Base-by-base conservation (phyloP, 2,888 invertebrate species). In the Diarsia rubi region DNA sequence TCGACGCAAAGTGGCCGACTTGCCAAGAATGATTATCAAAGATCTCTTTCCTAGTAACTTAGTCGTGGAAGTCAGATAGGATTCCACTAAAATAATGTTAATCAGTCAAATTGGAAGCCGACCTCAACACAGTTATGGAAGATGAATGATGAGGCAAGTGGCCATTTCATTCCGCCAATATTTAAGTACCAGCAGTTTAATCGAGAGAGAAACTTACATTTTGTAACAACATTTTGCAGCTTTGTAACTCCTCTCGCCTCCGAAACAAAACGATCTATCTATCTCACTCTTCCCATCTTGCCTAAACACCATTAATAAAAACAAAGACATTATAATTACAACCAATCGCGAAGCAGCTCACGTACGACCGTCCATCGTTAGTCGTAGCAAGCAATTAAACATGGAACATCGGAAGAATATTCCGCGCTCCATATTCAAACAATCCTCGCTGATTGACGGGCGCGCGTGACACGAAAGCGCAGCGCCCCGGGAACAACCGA, bases 401-500 rank as follows among this genome's bases (percentile, higher is more conserved):
- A 69, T 54, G 47, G 68, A 79, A 80, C 77, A 79, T 81, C 27
- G 73, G 64, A 83, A 81, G 77, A 79, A 82, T 80, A 82, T 76
- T 80, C 64, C 68, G 60, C 67, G 80, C 75, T 80, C 78, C 66
- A 82, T 77, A 75, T 84, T 82, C 71, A 82, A 86, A 86, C 84
- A 86, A 85, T 78, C 49, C 69, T 54, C 11, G 45, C 67, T 86
- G 84, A 85, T 86, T 85, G 86, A 79, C 68, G 62, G 71, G 14
- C 78, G 79, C 79, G 78, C 82, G 84, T 85, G 86, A 84, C 84
- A 75, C 71, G 70, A 85, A 72, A 76, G 73, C 81, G 62, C 68
- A 73, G 60, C 57, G 44, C 63, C 72, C 73, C 70, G 69, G 69
- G 59, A 27, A 81, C 69, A 37, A 12, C 73, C 72, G 82, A 73